These are phyloP conservation scores for Liposcelis brunnea DNA, from an alignment of 2,888 invertebrate genomes.

Conservation along the genomic window DNA sequence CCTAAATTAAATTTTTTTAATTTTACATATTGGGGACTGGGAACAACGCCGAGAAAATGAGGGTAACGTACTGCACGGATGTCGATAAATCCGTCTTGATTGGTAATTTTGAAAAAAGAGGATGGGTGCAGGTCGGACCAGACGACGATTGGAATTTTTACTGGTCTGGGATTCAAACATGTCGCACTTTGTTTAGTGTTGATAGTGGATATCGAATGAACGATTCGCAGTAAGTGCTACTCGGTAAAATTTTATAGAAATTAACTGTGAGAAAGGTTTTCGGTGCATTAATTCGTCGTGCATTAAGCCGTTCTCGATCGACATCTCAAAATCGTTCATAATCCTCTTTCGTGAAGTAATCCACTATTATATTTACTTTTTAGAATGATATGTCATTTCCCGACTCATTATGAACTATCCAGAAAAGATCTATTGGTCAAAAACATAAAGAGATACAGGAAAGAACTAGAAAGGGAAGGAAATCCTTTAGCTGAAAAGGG, in stretches of 20 bases:
- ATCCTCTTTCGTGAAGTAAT: neutral
- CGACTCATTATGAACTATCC: constrained; percentile 88
- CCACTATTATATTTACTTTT: constrained; percentile 14
- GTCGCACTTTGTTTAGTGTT: constrained; percentile 76
- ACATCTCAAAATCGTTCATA: too few species aligned
- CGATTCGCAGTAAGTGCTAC: constrained; percentile 60
- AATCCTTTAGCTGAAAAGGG: constrained; percentile 73
- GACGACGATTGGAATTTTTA: constrained; percentile 95
- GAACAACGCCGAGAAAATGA: constrained; percentile 28
- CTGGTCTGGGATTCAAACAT: constrained; percentile 81
- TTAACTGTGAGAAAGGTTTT: neutral
- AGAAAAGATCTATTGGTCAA: constrained; percentile 91
- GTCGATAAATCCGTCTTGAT: constrained; percentile 85
- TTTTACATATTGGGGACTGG: neutral
- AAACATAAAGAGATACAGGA: constrained; percentile 85
- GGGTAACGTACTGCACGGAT: constrained; percentile 60
- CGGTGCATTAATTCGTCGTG: neutral
- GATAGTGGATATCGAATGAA: constrained; percentile 83
- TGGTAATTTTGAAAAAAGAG: constrained; percentile 80
- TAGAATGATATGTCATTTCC: constrained; percentile 87
- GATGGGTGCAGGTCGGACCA: constrained; percentile 72
- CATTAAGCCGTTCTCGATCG: constrained; percentile 1
- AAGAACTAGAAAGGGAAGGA: constrained; percentile 82
- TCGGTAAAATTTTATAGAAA: constrained; percentile 3
- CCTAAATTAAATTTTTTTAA: neutral